Conservation (phyloP, 2,888 invertebrate genomes). For the Ochropleura leucogaster region DNA sequence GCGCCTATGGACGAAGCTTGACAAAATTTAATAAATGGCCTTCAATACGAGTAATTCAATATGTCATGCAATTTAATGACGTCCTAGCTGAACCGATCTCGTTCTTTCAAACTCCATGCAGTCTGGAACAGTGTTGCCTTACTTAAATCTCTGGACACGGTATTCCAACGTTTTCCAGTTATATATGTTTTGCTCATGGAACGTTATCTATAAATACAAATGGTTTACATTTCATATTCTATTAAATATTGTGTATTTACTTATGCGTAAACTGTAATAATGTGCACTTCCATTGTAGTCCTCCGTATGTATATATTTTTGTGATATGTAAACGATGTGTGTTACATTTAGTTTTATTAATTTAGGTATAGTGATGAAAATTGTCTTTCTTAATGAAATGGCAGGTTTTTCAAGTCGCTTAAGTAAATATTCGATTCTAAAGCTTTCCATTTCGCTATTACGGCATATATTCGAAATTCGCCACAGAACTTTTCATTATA, state of each 20-base stretch:
- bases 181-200: not conserved
- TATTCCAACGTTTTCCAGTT: not conserved
- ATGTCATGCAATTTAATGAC: not conserved
- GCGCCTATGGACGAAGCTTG: not conserved
- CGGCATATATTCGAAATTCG: conserved; percentile 3
- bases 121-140: not conserved
- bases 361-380: conserved; percentile 3
- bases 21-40: not conserved
- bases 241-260: conserved; percentile 15
- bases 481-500: conserved; percentile 20
- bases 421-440: conserved; percentile 11
- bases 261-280: conserved; percentile 8
- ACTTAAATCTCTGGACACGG: not conserved
- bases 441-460: conserved; percentile 2
- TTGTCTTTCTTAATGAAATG: not conserved
- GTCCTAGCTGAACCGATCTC: not conserved
- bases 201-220: not conserved
- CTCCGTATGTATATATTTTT: conserved; percentile 15
- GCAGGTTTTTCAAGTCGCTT: not conserved
- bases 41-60: not conserved
- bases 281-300: not conserved
- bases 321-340: not conserved
- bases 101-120: not conserved
- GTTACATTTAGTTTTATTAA: not conserved
- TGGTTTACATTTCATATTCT: not conserved